Percentiles rank a stretch among this genome's conserved stretches.
phyloP scores from a whole-genome alignment of 2,797 vertebrate species.

The Craterocephalus amniculus region DNA sequence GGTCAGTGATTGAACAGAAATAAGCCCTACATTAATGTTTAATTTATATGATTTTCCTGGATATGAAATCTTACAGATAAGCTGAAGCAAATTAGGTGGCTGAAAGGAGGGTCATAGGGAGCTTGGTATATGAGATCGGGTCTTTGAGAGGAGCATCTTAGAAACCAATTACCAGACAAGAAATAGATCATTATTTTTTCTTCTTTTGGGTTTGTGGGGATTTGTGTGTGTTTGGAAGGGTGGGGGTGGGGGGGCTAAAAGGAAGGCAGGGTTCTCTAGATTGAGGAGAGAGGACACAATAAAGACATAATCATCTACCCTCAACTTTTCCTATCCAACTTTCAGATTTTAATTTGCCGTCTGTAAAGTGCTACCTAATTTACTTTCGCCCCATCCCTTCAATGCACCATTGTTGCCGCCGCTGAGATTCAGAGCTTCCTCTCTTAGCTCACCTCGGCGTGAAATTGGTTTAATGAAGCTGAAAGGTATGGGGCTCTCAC shows the following conservation, averaged over 20 bases:
- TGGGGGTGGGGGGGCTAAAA: constrained; percentile 75
- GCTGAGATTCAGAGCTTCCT: constrained; percentile 95
- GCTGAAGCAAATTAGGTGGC: constrained; percentile 81
- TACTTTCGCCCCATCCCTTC: constrained; percentile 98
- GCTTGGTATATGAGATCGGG: constrained; percentile 76
- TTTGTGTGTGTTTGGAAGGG: too few species aligned
- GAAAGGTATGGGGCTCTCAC: constrained; percentile 99
- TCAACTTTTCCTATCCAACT: constrained; percentile 89
- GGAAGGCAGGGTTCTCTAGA: constrained; percentile 80
- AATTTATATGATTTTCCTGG: constrained; percentile 84
- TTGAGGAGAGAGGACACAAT: constrained; percentile 84
- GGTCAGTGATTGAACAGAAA: constrained; percentile 72
- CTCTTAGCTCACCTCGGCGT: constrained; percentile 99
- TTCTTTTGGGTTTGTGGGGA: constrained; percentile 69
- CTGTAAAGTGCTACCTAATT: constrained; percentile 99
- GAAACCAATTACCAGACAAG: constrained; percentile 89
- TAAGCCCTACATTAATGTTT: constrained; percentile 79
- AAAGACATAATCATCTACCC: constrained; percentile 89
- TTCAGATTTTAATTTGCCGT: constrained; percentile 91
- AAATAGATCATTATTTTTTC: constrained; percentile 89
- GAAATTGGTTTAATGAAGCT: constrained; percentile 99
- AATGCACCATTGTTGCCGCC: constrained; percentile 97
- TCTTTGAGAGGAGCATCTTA: constrained; percentile 84
- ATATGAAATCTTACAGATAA: constrained; percentile 84
- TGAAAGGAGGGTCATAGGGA: constrained; percentile 80